Evolutionary conservation across 2,888 invertebrate species (phyloP), one percentile per base, ranked within the genome.

Genomic region (Monopis laevigella): DNA sequence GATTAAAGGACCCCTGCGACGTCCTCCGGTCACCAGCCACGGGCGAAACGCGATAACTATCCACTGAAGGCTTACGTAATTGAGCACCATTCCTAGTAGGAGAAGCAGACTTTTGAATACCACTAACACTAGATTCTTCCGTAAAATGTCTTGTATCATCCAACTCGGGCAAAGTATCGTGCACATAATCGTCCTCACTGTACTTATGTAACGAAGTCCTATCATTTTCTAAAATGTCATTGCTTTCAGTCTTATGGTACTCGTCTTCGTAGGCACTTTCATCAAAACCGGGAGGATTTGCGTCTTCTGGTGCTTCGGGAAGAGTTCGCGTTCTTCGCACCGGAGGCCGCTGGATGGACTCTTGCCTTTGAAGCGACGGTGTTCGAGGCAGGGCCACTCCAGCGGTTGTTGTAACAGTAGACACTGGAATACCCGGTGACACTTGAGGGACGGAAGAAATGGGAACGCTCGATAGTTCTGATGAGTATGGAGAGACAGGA

Each of bases 241-340:
- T 75, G 53, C 65, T 66, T 62, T 77, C 78, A 78, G 80, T 77
- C 78, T 78, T 77, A 68, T 77, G 53, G 59, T 75, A 77, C 65
- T 80, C 78, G 52, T 78, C 75, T 51, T 80, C 80, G 64, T 77
- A 80, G 78, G 78, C 78, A 78, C 78, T 77, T 75, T 78, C 78
- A 56, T 78, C 75, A 53, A 69, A 75, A 63, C 69, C 68, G 49
- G 65, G 63, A 57, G 66, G 62, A 51, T 55, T 47, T 57, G 70
- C 62, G 46, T 78, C 78, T 46, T 78, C 78, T 35, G 80, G 80
- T 46, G 80, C 80, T 51, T 78, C 80, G 39, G 80, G 80, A 52
- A 80, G 62, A 40, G 78, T 80, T 50, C 78, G 65, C 27, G 60
- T 78, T 46, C 80, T 68, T 54, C 69, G 77, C 59, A 80, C 78